Conservation (phyloP, 2,888 invertebrate species). For the Lasioglossum lativentre region DNA sequence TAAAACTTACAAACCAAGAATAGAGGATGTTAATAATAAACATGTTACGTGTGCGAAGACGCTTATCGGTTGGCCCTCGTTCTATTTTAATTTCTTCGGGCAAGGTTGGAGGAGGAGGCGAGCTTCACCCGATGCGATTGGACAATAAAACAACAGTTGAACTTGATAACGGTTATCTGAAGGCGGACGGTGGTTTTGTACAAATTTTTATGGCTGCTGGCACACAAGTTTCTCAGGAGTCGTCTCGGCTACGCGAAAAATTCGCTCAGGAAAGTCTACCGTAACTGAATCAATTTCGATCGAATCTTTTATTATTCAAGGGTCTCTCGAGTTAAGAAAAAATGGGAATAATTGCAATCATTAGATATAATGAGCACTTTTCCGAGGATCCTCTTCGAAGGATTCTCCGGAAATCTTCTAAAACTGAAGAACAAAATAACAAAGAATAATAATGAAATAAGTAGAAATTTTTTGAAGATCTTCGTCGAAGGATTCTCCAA, state of each 20-base stretch:
- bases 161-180: slow-evolving; percentile 38
- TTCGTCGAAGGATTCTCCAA: too few species aligned
- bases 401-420: too few species aligned
- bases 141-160: background rate
- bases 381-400: too few species aligned
- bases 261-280: background rate
- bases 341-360: too few species aligned
- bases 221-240: background rate
- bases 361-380: too few species aligned
- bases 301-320: background rate
- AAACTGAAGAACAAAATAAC: too few species aligned
- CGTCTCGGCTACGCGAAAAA: background rate
- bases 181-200: slow-evolving; percentile 6
- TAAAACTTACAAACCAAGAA: background rate
- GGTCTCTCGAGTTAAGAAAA: background rate
- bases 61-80: background rate
- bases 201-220: background rate
- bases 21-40: background rate
- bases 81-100: slow-evolving; percentile 24
- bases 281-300: background rate
- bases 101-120: background rate
- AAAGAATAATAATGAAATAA: too few species aligned
- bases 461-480: too few species aligned
- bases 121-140: slow-evolving; percentile 15
- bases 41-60: background rate